Percentiles rank a stretch among this genome's conserved stretches.
These are phyloP conservation scores for Phycodurus eques DNA, from an alignment of 2,113 vertebrate genomes.

Conservation along the genomic window DNA sequence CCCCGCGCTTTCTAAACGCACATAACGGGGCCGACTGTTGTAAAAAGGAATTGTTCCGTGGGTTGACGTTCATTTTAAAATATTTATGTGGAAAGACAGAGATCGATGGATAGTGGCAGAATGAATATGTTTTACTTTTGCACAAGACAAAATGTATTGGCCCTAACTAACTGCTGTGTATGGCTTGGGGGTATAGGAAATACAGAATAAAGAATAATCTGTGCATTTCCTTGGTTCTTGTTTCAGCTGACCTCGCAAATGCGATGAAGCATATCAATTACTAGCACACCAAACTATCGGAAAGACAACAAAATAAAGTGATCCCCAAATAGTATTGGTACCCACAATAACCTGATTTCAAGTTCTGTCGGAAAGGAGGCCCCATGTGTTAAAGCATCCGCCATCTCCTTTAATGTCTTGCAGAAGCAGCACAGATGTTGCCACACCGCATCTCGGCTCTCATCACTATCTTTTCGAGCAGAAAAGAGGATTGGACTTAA, in stretches of 20 bases:
- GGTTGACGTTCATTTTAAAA: not conserved
- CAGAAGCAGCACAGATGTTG: slow-evolving; percentile 51
- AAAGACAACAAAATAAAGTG: not conserved
- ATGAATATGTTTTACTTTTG: not conserved
- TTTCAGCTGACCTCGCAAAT: not conserved
- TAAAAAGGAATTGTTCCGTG: not conserved
- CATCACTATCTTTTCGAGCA: slow-evolving; percentile 62
- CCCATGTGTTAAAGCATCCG: slow-evolving; percentile 18
- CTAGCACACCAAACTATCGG: not conserved
- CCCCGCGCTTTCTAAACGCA: not conserved
- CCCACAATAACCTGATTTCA: slow-evolving; percentile 6
- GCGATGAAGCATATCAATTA: not conserved
- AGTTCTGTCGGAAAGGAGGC: slow-evolving; percentile 12
- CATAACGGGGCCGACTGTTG: not conserved
- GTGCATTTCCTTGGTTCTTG: not conserved
- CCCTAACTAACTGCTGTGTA: not conserved
- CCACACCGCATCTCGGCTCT: slow-evolving; percentile 59
- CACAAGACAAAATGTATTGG: not conserved
- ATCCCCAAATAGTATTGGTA: slow-evolving; percentile 4
- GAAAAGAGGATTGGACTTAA: slow-evolving; percentile 57
- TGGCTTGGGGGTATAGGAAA: not conserved
- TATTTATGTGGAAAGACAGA: not conserved
- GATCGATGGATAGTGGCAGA: not conserved
- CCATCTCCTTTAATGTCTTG: slow-evolving; percentile 36
- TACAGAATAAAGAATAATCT: not conserved